Base-by-base conservation (phyloP, 1,140 invertebrate genomes). In the Daktulosphaira vitifoliae region DNA sequence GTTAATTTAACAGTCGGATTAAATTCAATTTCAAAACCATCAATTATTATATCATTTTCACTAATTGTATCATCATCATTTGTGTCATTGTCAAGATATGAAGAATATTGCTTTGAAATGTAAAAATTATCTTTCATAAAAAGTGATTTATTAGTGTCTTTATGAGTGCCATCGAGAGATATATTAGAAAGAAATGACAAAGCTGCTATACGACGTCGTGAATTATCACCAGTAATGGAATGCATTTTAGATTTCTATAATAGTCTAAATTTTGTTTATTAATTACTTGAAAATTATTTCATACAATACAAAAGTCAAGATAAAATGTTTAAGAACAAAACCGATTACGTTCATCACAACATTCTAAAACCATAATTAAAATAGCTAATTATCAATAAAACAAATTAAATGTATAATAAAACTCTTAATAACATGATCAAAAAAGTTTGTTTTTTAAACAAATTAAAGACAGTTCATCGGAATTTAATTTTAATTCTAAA, bases 151-250 rank as follows among this genome's bases (percentile, higher is more conserved):
- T 84, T 86, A 56, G 88, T 91, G 75, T 94, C 90, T 71, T 83
- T 83, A 77, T 92, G 87, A 71, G 85, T 89, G 54, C 92, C 92
- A 81, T 95, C 91, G 62, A 96, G 79, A 65, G 92, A 94, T 72
- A 96, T 96, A 79, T 95, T 95, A 26, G 90, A 89, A 69, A 96
- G 80, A 80, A 96, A 96, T 70, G 88, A 89, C 67, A 92, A 80
- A 69, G 90, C 90, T 72, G 90, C 89, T 71, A 92, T 80, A 74
- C 90, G 81, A 74, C 86, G 80, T 71, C 89, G 65, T 13, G 68
- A 68, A 23, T 48, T 68, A 22, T 39, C 50, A 8, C 56, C 25
- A 22, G 25, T 62, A 9, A 62, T 4, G 2, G 56, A 18, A 16
- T 52, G 25, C 59, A 62, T 62, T 13, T 26, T 59, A n/a, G 11